Evolutionary conservation across 2,888 invertebrate species (phyloP).

Genomic region (Tuta absoluta): DNA sequence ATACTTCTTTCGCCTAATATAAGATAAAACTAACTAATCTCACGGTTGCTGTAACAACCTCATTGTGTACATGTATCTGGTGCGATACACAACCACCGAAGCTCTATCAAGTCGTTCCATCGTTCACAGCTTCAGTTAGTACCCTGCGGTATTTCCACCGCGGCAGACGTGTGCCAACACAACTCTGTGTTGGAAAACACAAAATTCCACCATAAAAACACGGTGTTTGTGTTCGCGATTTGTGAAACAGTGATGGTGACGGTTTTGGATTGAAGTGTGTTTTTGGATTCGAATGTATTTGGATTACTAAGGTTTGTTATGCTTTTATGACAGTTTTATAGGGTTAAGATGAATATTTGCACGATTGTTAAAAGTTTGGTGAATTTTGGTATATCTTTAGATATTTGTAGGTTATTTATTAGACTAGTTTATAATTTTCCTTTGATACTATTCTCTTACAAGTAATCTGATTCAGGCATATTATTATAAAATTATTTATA

Average conservation of each 20-base stretch:
- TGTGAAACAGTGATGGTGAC: not conserved
- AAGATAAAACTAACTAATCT: constrained; percentile 37
- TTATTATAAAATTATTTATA: no score
- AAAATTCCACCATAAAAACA: constrained; percentile 3
- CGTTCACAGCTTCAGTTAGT: constrained; percentile 53
- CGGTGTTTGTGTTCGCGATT: not conserved
- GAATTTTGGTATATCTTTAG: not conserved
- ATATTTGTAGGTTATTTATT: no score
- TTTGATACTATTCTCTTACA: no score
- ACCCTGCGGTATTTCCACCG: constrained; percentile 56
- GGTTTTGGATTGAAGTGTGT: not conserved
- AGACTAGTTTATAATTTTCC: no score
- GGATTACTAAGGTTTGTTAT: not conserved
- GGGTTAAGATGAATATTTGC: no score
- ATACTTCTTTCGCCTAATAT: no score
- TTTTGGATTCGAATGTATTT: not conserved
- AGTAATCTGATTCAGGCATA: no score
- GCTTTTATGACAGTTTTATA: not conserved
- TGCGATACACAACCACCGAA: no score
- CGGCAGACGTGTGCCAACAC: constrained; percentile 26
- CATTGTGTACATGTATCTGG: no score
- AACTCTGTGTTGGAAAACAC: not conserved
- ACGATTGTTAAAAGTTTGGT: not conserved
- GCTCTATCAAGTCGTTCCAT: constrained; percentile 36
- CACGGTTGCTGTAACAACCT: no score